Conservation (phyloP, 2,797 vertebrate genomes). For the Dermochelys coriacea region DNA sequence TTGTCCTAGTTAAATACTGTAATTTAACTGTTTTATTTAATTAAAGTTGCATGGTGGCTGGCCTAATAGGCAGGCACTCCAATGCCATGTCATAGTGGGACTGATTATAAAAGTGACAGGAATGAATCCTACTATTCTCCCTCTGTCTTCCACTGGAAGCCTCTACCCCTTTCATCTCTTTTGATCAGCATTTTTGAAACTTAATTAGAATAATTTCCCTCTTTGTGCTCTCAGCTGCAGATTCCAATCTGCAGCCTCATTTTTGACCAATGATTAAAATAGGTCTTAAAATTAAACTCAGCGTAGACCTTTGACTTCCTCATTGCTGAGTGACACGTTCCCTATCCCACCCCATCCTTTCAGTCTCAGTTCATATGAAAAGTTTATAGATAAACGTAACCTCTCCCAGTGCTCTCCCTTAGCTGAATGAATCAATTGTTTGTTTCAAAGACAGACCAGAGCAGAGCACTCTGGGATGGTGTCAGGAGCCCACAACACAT, state of each 20-base stretch:
- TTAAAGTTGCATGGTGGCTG: not conserved
- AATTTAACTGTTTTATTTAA: not conserved
- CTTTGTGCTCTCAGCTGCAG: not conserved
- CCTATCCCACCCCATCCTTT: not conserved
- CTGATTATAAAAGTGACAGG: not conserved
- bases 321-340: not conserved
- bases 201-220: constrained; percentile 34
- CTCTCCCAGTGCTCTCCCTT: not conserved
- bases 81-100: accelerated
- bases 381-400: not conserved
- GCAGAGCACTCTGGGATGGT: not conserved
- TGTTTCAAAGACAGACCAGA: not conserved
- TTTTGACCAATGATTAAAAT: not conserved
- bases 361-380: not conserved
- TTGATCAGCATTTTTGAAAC: constrained; percentile 7
- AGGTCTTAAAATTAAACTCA: not conserved
- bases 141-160: not conserved
- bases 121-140: not conserved
- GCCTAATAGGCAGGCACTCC: not conserved
- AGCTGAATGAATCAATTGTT: accelerated
- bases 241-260: not conserved
- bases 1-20: not conserved
- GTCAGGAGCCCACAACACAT: not conserved
- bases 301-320: not conserved
- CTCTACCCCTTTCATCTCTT: not conserved